These are phyloP conservation scores for Phymorhynchus buccinoides DNA, from an alignment of 1,140 invertebrate genomes.

Conservation along the genomic window DNA sequence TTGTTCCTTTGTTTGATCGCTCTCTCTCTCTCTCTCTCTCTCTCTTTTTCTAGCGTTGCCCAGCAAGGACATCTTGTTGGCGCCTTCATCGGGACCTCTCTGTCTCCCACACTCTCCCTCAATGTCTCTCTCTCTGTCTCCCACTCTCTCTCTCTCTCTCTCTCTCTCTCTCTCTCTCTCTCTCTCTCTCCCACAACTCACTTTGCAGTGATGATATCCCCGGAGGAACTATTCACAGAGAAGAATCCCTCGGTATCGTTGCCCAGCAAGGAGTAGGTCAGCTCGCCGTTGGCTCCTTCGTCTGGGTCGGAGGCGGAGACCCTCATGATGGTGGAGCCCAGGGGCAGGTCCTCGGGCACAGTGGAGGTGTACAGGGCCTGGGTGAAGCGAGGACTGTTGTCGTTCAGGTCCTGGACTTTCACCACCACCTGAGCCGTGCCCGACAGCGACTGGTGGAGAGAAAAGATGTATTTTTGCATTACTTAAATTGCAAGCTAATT, in stretches of 20 bases:
- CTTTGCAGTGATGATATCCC: conserved; percentile 65
- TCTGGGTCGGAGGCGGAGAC: conserved; percentile 85
- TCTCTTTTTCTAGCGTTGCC: too few species aligned
- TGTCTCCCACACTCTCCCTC: too few species aligned
- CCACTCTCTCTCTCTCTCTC: too few species aligned
- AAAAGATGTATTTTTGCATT: too few species aligned
- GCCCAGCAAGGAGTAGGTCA: conserved; percentile 67
- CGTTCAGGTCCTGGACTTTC: conserved; percentile 60
- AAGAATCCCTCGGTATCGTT: conserved; percentile 71
- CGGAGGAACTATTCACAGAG: conserved; percentile 62
- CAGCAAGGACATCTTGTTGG: too few species aligned
- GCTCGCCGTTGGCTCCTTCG: conserved; percentile 82
- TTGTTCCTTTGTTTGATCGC: too few species aligned
- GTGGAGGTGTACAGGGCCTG: conserved; percentile 49
- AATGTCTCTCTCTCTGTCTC: too few species aligned
- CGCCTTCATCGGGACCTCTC: too few species aligned
- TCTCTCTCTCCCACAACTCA: conserved; percentile 73
- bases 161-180: too few species aligned
- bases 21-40: too few species aligned
- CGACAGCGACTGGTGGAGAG: background rate
- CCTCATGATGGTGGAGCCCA: conserved; percentile 74
- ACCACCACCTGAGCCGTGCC: conserved; percentile 46
- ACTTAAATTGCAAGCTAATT: too few species aligned
- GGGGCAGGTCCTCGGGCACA: conserved; percentile 76
- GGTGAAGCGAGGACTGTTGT: conserved; percentile 59